Base-by-base conservation (phyloP, 2,113 vertebrate species). In the Electrona antarctica region DNA sequence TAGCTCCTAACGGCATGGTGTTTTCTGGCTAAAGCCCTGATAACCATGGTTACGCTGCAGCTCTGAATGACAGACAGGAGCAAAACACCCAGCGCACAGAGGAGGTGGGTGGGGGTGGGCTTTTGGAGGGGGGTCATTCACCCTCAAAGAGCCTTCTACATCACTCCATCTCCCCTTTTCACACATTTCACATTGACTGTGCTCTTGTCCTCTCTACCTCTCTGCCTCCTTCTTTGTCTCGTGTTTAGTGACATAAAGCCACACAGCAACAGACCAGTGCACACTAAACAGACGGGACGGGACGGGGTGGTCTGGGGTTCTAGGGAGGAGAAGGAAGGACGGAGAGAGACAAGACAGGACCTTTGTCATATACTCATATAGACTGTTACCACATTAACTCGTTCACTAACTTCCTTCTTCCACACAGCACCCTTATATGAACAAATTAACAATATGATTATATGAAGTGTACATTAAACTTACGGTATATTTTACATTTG, bases 31-130 rank as follows among this genome's bases (percentile, higher is more conserved):
- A 52, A 29, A 47, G 29, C 52, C 64, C 58, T 78, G 68, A 88
- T 88, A 74, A 77, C 85, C 76, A 87, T 87, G 87, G 84, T 80
- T 78, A 79, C 84, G 7, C 67, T 77, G 79, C 57, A 6, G 57
- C 73, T 55, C 67, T 66, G 62, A 75, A 81, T 55, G 62, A 69
- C 72, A 69, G 14, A 69, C 72, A 69, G 14, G 48, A 69, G 63
- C 28, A 70, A 78, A 69, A 77, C 67, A 77, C 75, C 80, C 70
- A 74, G 55, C 68, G 74, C 13, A 75, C 13, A 68, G 60, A 47
- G 48, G 29, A 29, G 21, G 68, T 33, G 29, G 41, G 45, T 15
- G n/a, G 50, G 45, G 15, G 57, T 49, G 48, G 49, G 56, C 21
- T 21, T 21, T 21, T 21, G 21, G 21, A 21, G 21, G 60, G 62